phyloP scores from a whole-genome alignment of 2,113 vertebrate genomes.

The Ammodytes dubius region DNA sequence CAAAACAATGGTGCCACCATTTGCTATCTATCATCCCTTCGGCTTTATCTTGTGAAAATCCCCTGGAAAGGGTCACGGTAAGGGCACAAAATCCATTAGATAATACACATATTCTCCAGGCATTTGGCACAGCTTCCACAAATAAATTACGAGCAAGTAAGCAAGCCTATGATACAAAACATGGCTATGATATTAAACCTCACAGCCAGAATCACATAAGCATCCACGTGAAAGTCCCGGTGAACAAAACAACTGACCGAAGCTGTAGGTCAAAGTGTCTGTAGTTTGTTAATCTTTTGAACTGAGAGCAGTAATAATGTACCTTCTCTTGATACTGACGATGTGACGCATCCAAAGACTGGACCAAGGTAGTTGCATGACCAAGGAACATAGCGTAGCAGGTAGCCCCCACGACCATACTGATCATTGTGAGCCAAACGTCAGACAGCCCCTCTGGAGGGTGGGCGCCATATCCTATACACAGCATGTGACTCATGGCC shows the following conservation, averaged over 20 bases:
- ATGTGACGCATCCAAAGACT: conserved; percentile 95
- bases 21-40: conserved; percentile 56
- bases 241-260: conserved; percentile 6
- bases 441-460: conserved; percentile 93
- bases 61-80: conserved; percentile 51
- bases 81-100: conserved; percentile 63
- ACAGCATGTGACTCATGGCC: conserved; percentile 88
- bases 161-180: conserved; percentile 42
- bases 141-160: conserved; percentile 38
- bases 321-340: conserved; percentile 99
- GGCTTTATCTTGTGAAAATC: conserved; percentile 74
- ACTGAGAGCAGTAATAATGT: conserved; percentile 48
- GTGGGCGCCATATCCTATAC: conserved; percentile 91
- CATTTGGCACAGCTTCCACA: conserved; percentile 43
- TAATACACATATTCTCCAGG: conserved; percentile 60
- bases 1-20: conserved; percentile 64
- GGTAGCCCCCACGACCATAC: conserved; percentile 94
- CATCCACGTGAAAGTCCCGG: conserved; percentile 31
- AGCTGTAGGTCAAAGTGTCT: conserved; percentile 28
- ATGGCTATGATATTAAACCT: conserved; percentile 55
- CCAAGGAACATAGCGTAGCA: conserved; percentile 96
- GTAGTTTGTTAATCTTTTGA: conserved; percentile 2
- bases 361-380: conserved; percentile 94
- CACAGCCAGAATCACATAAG: conserved; percentile 49
- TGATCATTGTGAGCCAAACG: conserved; percentile 98